These are phyloP conservation scores for Lateolabrax maculatus DNA, from an alignment of 2,797 vertebrate species.

Conservation along the genomic window DNA sequence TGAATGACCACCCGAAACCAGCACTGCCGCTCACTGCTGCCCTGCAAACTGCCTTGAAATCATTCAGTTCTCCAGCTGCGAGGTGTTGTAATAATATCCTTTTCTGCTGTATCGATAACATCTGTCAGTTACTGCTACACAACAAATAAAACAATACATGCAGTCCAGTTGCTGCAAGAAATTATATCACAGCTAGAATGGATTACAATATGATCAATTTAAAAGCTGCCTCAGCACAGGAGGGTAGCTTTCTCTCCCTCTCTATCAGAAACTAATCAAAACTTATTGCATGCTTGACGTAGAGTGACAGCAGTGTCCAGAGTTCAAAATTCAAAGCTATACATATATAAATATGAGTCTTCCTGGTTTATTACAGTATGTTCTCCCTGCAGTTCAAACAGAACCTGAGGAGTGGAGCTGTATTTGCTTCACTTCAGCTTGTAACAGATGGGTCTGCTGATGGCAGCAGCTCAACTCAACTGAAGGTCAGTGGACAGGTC, in stretches of 20 bases:
- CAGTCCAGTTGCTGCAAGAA: not conserved
- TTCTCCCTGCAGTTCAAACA: not conserved
- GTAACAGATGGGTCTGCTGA: constrained; percentile 78
- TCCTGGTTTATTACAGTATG: not conserved
- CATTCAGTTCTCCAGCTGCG: constrained; percentile 22
- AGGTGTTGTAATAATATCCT: constrained; percentile 24
- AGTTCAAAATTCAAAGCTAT: not conserved
- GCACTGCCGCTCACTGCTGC: constrained; percentile 38
- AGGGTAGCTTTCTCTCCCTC: not conserved
- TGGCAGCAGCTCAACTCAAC: constrained; percentile 81
- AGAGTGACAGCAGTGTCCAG: not conserved
- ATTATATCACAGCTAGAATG: not conserved
- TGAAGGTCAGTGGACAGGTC: constrained; percentile 86
- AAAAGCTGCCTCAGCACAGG: not conserved
- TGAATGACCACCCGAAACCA: constrained; percentile 61
- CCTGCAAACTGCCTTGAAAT: constrained; percentile 45
- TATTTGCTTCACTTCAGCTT: constrained; percentile 36
- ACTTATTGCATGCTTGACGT: not conserved
- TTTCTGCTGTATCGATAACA: constrained; percentile 23
- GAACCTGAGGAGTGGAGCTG: constrained; percentile 24
- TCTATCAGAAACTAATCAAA: not conserved
- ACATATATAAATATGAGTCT: not conserved
- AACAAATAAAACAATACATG: constrained; percentile 27
- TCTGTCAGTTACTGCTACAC: constrained; percentile 8
- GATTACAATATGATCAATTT: not conserved